These are phyloP conservation scores for Notocelia uddmanniana DNA, from an alignment of 2,888 invertebrate genomes.

Conservation along the genomic window DNA sequence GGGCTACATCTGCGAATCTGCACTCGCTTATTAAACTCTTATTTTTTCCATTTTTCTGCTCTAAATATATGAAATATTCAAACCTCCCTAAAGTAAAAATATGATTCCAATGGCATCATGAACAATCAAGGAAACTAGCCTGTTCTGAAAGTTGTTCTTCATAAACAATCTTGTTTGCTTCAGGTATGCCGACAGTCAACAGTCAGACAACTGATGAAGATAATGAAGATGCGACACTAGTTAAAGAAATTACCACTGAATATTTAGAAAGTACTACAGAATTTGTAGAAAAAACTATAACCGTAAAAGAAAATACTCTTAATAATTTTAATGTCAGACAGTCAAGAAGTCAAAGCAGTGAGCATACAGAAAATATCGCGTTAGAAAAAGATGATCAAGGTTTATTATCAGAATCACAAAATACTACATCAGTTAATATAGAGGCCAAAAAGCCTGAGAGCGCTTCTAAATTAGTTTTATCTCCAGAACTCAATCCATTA, in stretches of 20 bases:
- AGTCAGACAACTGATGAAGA: slow-evolving; percentile 52
- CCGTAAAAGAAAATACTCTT: slow-evolving; percentile 48
- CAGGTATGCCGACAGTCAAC: slow-evolving; percentile 66
- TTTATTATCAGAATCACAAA: slow-evolving; percentile 52
- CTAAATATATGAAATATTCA: no score
- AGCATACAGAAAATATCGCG: slow-evolving; percentile 54
- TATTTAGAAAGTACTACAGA: slow-evolving; percentile 52
- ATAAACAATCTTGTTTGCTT: slow-evolving; percentile 53
- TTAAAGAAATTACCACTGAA: not conserved
- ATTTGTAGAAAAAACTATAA: slow-evolving; percentile 32
- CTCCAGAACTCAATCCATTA: slow-evolving; percentile 58
- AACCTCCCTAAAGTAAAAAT: no score
- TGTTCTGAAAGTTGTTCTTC: not conserved
- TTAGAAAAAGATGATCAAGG: slow-evolving; percentile 48
- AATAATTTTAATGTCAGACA: slow-evolving; percentile 48
- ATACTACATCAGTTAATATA: slow-evolving; percentile 57
- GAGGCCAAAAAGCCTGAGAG: slow-evolving; percentile 64
- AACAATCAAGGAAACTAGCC: no score
- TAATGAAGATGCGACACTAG: slow-evolving; percentile 6
- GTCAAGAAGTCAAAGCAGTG: slow-evolving; percentile 48
- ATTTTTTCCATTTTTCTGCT: no score
- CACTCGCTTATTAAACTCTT: no score
- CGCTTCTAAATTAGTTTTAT: slow-evolving; percentile 73
- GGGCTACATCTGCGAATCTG: no score
- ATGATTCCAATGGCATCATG: no score